Conservation (phyloP, 2,113 vertebrate genomes). For the Poeciliopsis prolifica region DNA sequence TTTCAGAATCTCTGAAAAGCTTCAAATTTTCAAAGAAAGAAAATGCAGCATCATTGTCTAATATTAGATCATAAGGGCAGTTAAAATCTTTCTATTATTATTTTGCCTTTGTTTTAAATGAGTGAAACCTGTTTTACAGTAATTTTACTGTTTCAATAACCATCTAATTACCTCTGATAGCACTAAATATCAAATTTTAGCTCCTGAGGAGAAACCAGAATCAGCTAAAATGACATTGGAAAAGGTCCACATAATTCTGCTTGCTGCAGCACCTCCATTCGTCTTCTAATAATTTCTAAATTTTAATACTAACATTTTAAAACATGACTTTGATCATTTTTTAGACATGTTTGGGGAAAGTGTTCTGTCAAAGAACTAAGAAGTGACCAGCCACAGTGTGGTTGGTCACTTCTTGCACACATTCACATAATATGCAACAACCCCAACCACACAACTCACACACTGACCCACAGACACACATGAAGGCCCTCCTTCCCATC, state of each 20-base stretch:
- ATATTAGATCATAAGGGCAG: too few species aligned
- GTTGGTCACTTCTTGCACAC: not conserved
- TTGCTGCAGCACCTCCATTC: too few species aligned
- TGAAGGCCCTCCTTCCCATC: slow-evolving; percentile 24
- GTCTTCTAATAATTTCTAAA: too few species aligned
- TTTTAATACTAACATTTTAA: too few species aligned
- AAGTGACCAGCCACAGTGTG: not conserved
- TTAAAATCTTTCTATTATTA: too few species aligned
- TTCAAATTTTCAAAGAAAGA: not conserved
- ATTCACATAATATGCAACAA: not conserved
- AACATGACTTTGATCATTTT: not conserved
- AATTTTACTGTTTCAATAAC: too few species aligned
- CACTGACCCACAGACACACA: not conserved
- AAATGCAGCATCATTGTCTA: not conserved
- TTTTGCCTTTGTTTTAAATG: too few species aligned
- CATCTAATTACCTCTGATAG: too few species aligned
- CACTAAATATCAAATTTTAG: not conserved
- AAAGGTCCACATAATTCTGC: not conserved
- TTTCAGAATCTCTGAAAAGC: not conserved
- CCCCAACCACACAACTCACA: not conserved
- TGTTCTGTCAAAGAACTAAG: not conserved
- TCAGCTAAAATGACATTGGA: not conserved
- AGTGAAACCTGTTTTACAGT: too few species aligned
- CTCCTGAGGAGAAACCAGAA: not conserved
- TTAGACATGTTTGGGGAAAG: not conserved